phyloP scores from a whole-genome alignment of 2,888 invertebrate genomes.

The Scaptomyza caliginosa region DNA sequence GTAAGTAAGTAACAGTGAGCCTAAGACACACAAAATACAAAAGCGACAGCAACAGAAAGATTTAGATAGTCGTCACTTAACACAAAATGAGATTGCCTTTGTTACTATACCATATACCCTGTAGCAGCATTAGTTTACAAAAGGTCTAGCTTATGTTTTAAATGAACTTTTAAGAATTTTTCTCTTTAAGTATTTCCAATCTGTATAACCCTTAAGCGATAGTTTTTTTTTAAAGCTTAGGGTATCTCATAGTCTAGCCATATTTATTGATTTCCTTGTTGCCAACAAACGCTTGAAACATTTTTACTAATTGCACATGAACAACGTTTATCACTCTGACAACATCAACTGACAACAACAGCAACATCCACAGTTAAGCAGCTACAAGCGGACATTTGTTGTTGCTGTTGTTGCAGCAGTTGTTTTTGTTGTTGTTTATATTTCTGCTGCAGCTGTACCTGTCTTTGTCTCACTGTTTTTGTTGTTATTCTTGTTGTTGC shows the following conservation, averaged over 20 bases:
- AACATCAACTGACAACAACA: conserved; percentile 51
- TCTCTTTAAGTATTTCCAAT: not conserved
- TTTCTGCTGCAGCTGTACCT: conserved; percentile 11
- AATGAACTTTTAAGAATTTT: no score
- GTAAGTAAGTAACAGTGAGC: conserved; percentile 9
- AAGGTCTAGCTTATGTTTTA: no score
- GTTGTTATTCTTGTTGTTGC: conserved; percentile 30
- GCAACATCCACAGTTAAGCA: conserved; percentile 33
- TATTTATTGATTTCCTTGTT: not conserved
- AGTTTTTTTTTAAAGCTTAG: not conserved
- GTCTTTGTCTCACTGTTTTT: conserved; percentile 8
- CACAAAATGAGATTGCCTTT: not conserved
- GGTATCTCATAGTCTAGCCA: conserved; percentile 16
- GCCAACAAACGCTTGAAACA: conserved; percentile 52
- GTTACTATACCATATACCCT: conserved; percentile 1
- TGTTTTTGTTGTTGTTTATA: not conserved
- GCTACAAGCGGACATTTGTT: conserved; percentile 21
- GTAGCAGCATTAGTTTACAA: not conserved
- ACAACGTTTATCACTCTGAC: conserved; percentile 75
- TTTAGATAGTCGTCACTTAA: conserved; percentile 17
- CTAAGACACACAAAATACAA: conserved; percentile 31
- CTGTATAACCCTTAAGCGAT: no score
- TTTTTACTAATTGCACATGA: conserved; percentile 79
- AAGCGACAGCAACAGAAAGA: conserved; percentile 11
- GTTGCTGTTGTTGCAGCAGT: not conserved